phyloP scores from a whole-genome alignment of 2,797 vertebrate genomes.

The Chiloscyllium punctatum region DNA sequence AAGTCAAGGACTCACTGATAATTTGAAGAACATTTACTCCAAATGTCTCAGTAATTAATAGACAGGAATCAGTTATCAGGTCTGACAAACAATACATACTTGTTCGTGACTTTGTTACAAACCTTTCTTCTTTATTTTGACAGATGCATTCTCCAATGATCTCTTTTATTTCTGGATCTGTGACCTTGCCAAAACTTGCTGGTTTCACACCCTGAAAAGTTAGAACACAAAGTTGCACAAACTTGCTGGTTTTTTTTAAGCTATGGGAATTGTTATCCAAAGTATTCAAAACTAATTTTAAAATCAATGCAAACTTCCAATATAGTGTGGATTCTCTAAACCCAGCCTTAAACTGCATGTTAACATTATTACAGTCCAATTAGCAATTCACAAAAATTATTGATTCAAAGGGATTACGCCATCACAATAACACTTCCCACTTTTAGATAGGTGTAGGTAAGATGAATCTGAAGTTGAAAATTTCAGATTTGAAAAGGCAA shows the following conservation, averaged over 20 bases:
- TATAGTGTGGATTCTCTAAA: conserved; percentile 31
- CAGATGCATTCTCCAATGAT: conserved; percentile 98
- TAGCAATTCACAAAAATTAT: not conserved
- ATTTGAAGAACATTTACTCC: not conserved
- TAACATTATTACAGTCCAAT: not conserved
- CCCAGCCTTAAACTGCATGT: not conserved
- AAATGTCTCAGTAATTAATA: not conserved
- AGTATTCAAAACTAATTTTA: too few species aligned
- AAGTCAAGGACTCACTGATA: conserved; percentile 27
- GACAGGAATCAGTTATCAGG: not conserved
- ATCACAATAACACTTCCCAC: not conserved
- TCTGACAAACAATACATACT: not conserved
- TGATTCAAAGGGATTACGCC: not conserved
- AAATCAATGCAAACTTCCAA: not conserved
- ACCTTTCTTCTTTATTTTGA: conserved; percentile 94
- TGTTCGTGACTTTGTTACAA: conserved; percentile 50
- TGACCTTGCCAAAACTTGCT: conserved; percentile 91
- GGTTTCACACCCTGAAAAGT: conserved; percentile 86
- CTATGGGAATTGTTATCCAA: not conserved
- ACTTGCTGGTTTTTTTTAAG: not conserved
- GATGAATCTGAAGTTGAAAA: not conserved
- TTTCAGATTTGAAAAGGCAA: not conserved
- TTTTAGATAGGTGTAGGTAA: not conserved
- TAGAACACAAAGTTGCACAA: conserved; percentile 43
- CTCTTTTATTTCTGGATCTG: conserved; percentile 94